Percentiles rank a stretch among this genome's conserved stretches.
These are phyloP conservation scores for Lutraria rhynchaena DNA, from an alignment of 1,140 invertebrate species.

Conservation along the genomic window DNA sequence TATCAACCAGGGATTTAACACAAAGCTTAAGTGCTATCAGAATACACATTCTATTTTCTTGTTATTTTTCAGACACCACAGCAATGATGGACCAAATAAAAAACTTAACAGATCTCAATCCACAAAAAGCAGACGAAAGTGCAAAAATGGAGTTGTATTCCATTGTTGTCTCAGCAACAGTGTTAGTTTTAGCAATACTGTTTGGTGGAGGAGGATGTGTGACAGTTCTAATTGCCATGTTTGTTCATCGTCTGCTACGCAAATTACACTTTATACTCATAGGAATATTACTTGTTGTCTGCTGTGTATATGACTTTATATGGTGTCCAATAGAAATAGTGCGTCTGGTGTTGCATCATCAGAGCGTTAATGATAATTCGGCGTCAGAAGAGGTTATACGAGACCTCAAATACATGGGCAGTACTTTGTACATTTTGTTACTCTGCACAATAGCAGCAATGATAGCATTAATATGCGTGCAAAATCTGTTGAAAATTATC, in stretches of 20 bases:
- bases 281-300: conserved; percentile 70
- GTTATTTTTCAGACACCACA: background rate
- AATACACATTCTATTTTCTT: conserved; percentile 13
- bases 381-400: conserved; percentile 16
- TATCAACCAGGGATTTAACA: too few species aligned
- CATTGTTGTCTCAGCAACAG: conserved; percentile 72
- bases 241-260: conserved; percentile 59
- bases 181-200: conserved; percentile 67
- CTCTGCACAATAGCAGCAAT: conserved; percentile 62
- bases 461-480: conserved; percentile 61
- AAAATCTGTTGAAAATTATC: conserved; percentile 62
- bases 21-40: too few species aligned
- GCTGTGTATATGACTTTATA: conserved; percentile 68
- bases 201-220: conserved; percentile 72
- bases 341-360: conserved; percentile 69
- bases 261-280: conserved; percentile 71
- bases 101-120: background rate
- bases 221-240: conserved; percentile 69
- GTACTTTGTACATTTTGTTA: conserved; percentile 71
- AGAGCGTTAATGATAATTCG: conserved; percentile 45
- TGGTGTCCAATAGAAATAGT: conserved; percentile 76
- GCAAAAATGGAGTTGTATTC: conserved; percentile 70
- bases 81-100: conserved; percentile 14
- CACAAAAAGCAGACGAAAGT: conserved; percentile 10
- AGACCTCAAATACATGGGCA: conserved; percentile 65